Conservation (phyloP, 2,113 vertebrate species). For the Gadus macrocephalus region DNA sequence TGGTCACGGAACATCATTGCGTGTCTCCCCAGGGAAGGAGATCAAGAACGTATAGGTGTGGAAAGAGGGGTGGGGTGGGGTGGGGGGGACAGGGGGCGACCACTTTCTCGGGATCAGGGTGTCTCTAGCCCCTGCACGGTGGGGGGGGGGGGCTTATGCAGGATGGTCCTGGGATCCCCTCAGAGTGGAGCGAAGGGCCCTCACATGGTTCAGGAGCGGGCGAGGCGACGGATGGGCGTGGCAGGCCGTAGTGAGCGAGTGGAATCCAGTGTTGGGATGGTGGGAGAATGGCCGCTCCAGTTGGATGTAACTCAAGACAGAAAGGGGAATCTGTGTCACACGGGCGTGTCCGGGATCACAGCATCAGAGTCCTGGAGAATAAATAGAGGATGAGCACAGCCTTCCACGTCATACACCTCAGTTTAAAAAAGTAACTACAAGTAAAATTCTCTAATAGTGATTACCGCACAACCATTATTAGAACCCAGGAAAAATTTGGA, state of each 20-base stretch:
- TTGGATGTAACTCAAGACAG: constrained; percentile 18
- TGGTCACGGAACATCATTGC: constrained; percentile 99
- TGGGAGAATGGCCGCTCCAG: constrained; percentile 25
- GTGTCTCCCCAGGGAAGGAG: constrained; percentile 60
- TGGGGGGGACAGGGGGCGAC: constrained; percentile 24
- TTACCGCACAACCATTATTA: too few species aligned
- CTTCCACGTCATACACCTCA: too few species aligned
- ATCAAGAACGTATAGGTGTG: constrained; percentile 38
- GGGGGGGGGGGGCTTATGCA: constrained; percentile 44
- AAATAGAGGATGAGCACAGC: constrained; percentile 13
- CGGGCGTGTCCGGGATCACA: constrained; percentile 45
- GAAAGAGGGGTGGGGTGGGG: background rate
- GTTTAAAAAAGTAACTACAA: background rate
- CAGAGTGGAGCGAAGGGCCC: constrained; percentile 62
- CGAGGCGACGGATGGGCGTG: constrained; percentile 32
- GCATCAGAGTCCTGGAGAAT: constrained; percentile 40
- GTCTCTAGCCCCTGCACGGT: constrained; percentile 61
- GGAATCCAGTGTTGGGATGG: constrained; percentile 23
- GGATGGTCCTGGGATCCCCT: constrained; percentile 69
- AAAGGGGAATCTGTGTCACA: constrained; percentile 34
- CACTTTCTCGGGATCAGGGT: constrained; percentile 36
- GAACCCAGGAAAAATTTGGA: too few species aligned
- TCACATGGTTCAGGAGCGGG: constrained; percentile 74
- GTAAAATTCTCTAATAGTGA: background rate
- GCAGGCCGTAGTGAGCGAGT: constrained; percentile 12